A percentile compares a stretch with the other conserved stretches of the same genome.
Evolutionary conservation across 2,888 invertebrate species (phyloP).

Genomic region (Phrixothrix hirtus): DNA sequence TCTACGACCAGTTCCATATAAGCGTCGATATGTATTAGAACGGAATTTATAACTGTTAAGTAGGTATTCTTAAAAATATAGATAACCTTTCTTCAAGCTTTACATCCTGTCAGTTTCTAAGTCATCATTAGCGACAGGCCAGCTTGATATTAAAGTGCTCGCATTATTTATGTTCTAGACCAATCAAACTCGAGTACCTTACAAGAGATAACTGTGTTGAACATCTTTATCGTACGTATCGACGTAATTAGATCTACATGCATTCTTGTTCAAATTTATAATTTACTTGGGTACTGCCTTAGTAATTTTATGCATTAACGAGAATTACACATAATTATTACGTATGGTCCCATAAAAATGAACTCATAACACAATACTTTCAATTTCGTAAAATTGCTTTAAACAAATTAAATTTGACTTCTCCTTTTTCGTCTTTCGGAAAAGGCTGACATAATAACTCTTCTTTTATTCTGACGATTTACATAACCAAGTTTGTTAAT

Average conservation of each 20-base stretch:
- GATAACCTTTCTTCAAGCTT: slow-evolving; percentile 16
- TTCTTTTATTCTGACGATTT: no score
- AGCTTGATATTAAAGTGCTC: slow-evolving; percentile 24
- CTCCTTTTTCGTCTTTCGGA: no score
- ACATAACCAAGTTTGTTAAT: no score
- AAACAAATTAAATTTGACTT: no score
- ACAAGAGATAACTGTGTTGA: slow-evolving; percentile 35
- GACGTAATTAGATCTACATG: slow-evolving; percentile 22
- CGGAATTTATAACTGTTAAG: slow-evolving; percentile 25
- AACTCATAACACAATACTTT: no score
- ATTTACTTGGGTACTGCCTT: slow-evolving; percentile 6
- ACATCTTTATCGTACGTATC: slow-evolving; percentile 27
- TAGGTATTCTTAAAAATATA: slow-evolving; percentile 10
- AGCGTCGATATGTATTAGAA: slow-evolving; percentile 20
- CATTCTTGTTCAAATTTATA: slow-evolving; percentile 16
- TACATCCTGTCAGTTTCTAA: slow-evolving; percentile 27
- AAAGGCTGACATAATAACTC: no score
- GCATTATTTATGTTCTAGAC: slow-evolving; percentile 33
- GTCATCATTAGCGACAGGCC: slow-evolving; percentile 27
- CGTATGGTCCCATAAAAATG: no score
- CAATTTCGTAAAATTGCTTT: no score
- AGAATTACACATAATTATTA: slow-evolving; percentile 15
- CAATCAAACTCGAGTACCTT: slow-evolving; percentile 34
- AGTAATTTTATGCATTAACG: slow-evolving; percentile 15
- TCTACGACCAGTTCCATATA: neutral